Evolutionary conservation across 1,140 invertebrate genomes (phyloP), one percentile per base, ranked within the genome.

Genomic region (Fopius arisanus): DNA sequence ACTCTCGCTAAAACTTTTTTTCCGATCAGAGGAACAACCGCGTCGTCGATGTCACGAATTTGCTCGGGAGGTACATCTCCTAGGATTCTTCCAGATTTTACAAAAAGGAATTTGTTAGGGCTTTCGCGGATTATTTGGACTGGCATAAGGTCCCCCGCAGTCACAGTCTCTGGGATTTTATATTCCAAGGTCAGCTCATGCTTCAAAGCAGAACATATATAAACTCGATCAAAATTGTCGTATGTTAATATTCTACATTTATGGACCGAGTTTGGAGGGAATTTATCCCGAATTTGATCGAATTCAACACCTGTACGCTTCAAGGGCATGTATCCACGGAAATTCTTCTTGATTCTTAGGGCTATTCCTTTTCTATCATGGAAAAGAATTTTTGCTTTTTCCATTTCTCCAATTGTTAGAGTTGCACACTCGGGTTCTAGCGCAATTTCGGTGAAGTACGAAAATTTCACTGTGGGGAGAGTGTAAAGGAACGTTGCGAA

Each of bases 381-480:
- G 14, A 81, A 85, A 16, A 89, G 62, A 2, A 90, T 86, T 66
- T 78, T 84, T 9, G 90, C 90, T 62, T 88, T 85, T 26, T 90
- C 77, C 14, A 91, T 82, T 19, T 89, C 85, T 10, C 92, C 92
- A 31, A 84, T 74, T 29, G 83, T 81, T 0, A 91, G 75, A 0
- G 67, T 78, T 59, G 79, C 67, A 23, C 76, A 75, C 31, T 82
- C 84, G 40, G 82, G 37, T 33, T 83, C 78, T 72, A 89, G 74
- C 37, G 87, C 75, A 0, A 85, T 80, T 5, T 90, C 78, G 9
- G 87, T 90, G 65, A 93, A 87, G 77, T 91, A 91, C 1, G 89
- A 88, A n/a, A 91, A 89, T 81, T 94, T 94, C 9, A 92, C 89
- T 0, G 91, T 87, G 0, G 93, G 93, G 80, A 93, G 87, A 16